phyloP scores from a whole-genome alignment of 2,113 vertebrate species.

The Psammodynastes pulverulentus region DNA sequence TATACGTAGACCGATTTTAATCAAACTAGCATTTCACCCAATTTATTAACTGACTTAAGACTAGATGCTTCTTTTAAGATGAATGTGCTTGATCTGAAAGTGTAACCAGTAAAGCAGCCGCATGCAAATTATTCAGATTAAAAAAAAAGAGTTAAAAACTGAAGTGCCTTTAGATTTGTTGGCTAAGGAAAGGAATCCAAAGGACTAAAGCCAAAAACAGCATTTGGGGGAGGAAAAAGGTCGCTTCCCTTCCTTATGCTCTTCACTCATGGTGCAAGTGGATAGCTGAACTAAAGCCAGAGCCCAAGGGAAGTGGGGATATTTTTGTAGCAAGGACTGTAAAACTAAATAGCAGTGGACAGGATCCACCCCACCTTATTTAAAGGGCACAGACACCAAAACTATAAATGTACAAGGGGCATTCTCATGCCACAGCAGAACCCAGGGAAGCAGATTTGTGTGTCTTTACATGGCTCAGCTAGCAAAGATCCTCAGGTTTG shows the following conservation, averaged over 20 bases:
- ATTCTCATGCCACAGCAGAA: background rate
- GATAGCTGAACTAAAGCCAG: background rate
- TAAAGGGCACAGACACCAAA: fast-evolving
- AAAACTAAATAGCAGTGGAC: background rate
- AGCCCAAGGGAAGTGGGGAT: background rate
- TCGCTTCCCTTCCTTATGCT: background rate
- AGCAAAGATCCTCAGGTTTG: background rate
- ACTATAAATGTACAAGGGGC: background rate
- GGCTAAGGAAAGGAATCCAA: background rate
- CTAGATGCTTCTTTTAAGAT: constrained; percentile 53
- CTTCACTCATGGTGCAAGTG: background rate
- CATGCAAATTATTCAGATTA: constrained; percentile 23
- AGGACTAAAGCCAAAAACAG: background rate
- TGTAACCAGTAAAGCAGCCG: constrained; percentile 5
- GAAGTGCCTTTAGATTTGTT: background rate
- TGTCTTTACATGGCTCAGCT: background rate
- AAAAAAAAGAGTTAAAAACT: constrained; percentile 21
- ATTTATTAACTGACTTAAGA: constrained; percentile 63
- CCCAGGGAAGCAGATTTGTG: background rate
- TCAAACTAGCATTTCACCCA: constrained; percentile 59
- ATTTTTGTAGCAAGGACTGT: background rate
- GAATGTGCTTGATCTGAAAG: constrained; percentile 39
- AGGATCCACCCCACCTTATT: background rate
- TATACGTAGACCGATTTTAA: constrained; percentile 50
- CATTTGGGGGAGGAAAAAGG: background rate